Percentiles rank a stretch among this genome's conserved stretches.
Conservation (phyloP, 2,113 vertebrate genomes). For the Lycaon pictus region DNA sequence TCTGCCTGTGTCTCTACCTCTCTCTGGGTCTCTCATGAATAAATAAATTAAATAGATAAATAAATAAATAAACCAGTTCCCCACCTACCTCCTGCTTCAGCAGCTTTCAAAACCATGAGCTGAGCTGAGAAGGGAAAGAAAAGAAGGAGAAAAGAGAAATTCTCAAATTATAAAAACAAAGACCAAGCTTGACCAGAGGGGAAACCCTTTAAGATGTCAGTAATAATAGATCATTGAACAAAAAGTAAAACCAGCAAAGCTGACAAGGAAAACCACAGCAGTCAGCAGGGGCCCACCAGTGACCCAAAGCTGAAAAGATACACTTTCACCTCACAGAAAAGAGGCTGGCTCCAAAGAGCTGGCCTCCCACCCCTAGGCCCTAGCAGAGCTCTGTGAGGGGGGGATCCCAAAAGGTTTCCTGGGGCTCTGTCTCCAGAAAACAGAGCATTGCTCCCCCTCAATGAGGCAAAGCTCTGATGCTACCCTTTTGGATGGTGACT, state of each 20-base stretch:
- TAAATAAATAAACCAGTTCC: background rate
- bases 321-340: slow-evolving; percentile 4
- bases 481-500: background rate
- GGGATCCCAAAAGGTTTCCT: background rate
- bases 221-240: slow-evolving; percentile 36
- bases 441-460: no score
- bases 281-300: background rate
- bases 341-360: fast-evolving
- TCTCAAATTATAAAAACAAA: slow-evolving; percentile 40
- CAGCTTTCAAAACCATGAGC: background rate
- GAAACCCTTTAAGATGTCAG: slow-evolving; percentile 54
- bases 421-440: background rate
- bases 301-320: slow-evolving; percentile 4
- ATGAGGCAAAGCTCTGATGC: background rate
- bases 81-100: background rate
- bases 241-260: slow-evolving; percentile 32
- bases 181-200: slow-evolving; percentile 50
- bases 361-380: fast-evolving
- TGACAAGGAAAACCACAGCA: slow-evolving; percentile 56
- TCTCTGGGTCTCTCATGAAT: no score
- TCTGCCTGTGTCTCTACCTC: no score
- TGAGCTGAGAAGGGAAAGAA: background rate
- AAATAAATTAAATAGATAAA: no score
- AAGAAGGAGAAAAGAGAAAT: background rate
- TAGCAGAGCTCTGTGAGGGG: background rate